Base-by-base conservation (phyloP, 2,888 invertebrate genomes). In the Gymnocheta viridis region DNA sequence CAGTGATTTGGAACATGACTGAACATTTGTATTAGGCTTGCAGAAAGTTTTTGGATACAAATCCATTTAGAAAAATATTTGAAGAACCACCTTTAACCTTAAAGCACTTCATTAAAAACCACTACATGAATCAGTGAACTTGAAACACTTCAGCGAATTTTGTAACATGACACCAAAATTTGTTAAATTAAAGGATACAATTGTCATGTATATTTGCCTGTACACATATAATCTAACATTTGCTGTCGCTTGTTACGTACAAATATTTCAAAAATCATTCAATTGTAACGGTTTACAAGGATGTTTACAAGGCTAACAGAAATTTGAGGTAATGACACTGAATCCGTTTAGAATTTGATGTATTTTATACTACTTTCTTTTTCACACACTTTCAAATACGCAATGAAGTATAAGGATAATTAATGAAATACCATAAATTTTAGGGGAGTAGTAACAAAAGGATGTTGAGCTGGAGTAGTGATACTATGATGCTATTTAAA, bases 1-100 rank as follows among this genome's bases (percentile, higher is more conserved):
- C 62, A 76, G n/a, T 82, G 81, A 70, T 69, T 82, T 76, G 81
- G 74, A 82, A 82, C 80, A 62, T 54, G 56, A 56, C 32, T 72
- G 24, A 27, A 29, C 32, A 82, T 70, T 69, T 41, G 54, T 69
- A 82, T 47, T 70, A 38, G 81, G 81, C 32, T 29, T 1, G 17
- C 81, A 82, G 81, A 35, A 76, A 35, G 6, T n/a, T 32, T n/a
- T 22, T 17, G 32, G 4, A 51, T 62, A 44, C 12, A 62, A 62
- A 17, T 54, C 41, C 7, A 29, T 24, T 19, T 29, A 12, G 17
- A 47, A 29, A n/a, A 49, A 22, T 17, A 54, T 10, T 19, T 32
- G 3, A 47, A 19, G 22, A 38, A 24, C 9, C 14, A 60, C 60
- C 41, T 62, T 35, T 51, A 49, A 17, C 51, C 51, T 62, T 10